A percentile compares a stretch with the other conserved stretches of the same genome.
phyloP scores from a whole-genome alignment of 2,888 invertebrate species.

The Lasioglossum figueresi region DNA sequence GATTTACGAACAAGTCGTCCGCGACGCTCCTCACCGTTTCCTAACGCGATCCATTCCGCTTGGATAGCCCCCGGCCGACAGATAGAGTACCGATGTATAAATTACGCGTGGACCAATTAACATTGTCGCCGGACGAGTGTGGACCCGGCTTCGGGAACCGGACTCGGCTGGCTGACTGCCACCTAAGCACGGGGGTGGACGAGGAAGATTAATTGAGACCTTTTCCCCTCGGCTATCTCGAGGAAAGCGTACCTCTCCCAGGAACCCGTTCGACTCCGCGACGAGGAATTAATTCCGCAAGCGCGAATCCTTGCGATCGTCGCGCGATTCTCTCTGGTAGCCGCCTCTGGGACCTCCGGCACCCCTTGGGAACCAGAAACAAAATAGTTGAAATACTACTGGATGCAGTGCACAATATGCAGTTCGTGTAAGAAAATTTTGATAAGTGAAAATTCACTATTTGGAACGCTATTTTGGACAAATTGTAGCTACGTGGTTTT shows the following conservation, averaged over 20 bases:
- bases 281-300: constrained; percentile 47
- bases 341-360: not conserved
- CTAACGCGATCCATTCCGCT: constrained; percentile 61
- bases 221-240: constrained; percentile 39
- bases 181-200: constrained; percentile 45
- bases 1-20: constrained; percentile 64
- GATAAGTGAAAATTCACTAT: not conserved
- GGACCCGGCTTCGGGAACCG: constrained; percentile 51
- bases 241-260: constrained; percentile 31
- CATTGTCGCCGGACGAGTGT: constrained; percentile 62
- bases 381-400: not conserved
- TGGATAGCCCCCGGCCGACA: constrained; percentile 41
- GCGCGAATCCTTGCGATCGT: constrained; percentile 34
- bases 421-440: not conserved
- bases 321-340: not conserved
- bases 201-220: constrained; percentile 63
- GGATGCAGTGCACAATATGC: not conserved
- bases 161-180: constrained; percentile 21
- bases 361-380: not conserved
- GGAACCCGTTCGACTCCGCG: constrained; percentile 33
- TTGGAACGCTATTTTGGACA: not conserved
- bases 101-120: constrained; percentile 70
- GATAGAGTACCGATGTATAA: constrained; percentile 62
- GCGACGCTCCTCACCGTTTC: constrained; percentile 55
- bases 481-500: no score